phyloP scores from a whole-genome alignment of 2,797 vertebrate species.

The Petrocephalus sullivani region DNA sequence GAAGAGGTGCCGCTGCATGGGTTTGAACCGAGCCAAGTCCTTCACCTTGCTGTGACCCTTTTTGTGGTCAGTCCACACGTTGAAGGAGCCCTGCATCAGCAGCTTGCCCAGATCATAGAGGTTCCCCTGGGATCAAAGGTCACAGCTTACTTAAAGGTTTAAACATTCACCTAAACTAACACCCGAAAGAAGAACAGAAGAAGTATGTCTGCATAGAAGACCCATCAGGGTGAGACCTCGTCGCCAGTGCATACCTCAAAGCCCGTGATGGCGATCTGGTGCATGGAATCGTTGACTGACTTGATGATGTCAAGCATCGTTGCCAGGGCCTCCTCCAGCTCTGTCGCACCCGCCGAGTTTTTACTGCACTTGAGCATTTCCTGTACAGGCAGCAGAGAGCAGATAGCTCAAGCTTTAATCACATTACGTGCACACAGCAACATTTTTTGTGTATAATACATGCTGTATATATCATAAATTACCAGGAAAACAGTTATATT shows the following conservation, averaged over 20 bases:
- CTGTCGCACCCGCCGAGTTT: conserved; percentile 67
- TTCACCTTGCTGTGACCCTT: conserved; percentile 91
- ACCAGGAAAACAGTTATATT: not conserved
- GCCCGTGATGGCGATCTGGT: conserved; percentile 89
- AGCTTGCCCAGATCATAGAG: conserved; percentile 84
- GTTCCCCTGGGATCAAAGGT: conserved; percentile 65
- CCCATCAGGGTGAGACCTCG: not conserved
- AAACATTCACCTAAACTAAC: not conserved
- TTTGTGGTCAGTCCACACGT: conserved; percentile 88
- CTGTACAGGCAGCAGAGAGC: conserved; percentile 46
- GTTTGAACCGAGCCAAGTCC: conserved; percentile 89
- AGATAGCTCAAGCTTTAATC: not conserved
- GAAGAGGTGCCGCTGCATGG: conserved; percentile 92
- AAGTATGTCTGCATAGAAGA: not conserved
- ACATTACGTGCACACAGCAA: not conserved
- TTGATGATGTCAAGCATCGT: conserved; percentile 84
- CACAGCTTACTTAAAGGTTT: not conserved
- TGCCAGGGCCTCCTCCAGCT: conserved; percentile 80
- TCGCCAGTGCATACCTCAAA: conserved; percentile 70
- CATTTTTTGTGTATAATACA: not conserved
- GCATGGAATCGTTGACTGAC: conserved; percentile 89
- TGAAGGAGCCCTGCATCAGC: conserved; percentile 85
- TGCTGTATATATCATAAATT: not conserved
- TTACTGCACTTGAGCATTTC: conserved; percentile 82
- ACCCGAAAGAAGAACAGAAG: not conserved